phyloP scores from a whole-genome alignment of 2,888 invertebrate genomes.

The Eupeodes latifasciatus region DNA sequence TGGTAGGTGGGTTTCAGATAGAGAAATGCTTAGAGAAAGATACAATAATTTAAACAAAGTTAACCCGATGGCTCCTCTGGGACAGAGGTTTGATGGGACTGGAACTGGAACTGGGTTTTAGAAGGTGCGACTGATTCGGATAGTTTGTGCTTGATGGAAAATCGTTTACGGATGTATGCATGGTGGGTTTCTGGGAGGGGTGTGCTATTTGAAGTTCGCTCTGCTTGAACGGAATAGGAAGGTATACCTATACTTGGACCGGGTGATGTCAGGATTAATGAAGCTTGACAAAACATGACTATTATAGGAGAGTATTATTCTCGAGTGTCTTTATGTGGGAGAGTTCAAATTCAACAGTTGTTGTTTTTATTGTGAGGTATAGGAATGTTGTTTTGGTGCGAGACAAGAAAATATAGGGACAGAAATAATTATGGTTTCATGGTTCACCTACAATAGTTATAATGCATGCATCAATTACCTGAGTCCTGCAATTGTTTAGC shows the following conservation, averaged over 20 bases:
- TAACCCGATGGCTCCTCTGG: neutral
- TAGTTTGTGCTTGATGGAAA: slow-evolving; percentile 34
- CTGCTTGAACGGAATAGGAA: slow-evolving; percentile 38
- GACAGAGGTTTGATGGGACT: neutral
- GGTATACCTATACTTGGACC: neutral
- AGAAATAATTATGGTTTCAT: slow-evolving; percentile 10
- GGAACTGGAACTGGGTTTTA: neutral
- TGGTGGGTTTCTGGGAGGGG: slow-evolving; percentile 52
- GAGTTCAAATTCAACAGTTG: slow-evolving; percentile 68
- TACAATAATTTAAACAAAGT: slow-evolving; percentile 14
- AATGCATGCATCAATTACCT: slow-evolving; percentile 79
- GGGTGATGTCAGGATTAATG: slow-evolving; percentile 54
- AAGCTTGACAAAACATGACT: slow-evolving; percentile 60
- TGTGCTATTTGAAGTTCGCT: slow-evolving; percentile 40
- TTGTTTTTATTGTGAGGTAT: slow-evolving; percentile 11
- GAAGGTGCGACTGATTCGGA: slow-evolving; percentile 12
- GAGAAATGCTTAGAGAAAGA: slow-evolving; percentile 5
- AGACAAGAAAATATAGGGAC: slow-evolving; percentile 12
- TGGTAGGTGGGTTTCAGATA: neutral
- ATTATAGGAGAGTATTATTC: neutral
- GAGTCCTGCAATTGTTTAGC: slow-evolving; percentile 83
- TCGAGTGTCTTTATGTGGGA: slow-evolving; percentile 2
- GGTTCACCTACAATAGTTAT: neutral
- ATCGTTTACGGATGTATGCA: slow-evolving; percentile 67
- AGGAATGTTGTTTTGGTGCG: slow-evolving; percentile 20